Conservation (phyloP, 1,140 invertebrate species). For the Bombyx mandarina region DNA sequence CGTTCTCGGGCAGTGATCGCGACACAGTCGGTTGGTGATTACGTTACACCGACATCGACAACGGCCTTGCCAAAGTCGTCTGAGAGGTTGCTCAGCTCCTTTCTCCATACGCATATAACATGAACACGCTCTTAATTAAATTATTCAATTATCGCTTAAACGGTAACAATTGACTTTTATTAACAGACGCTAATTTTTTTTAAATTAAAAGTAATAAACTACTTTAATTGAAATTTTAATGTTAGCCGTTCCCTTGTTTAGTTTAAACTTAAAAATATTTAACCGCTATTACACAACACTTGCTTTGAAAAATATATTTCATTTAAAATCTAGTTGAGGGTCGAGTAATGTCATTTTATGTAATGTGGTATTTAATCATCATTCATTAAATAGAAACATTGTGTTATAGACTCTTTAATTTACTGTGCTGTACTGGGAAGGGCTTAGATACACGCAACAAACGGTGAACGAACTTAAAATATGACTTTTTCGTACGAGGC, state of each 20-base stretch:
- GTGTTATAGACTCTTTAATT: too few species aligned
- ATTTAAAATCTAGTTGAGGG: too few species aligned
- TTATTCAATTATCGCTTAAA: too few species aligned
- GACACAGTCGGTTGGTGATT: conserved; percentile 8
- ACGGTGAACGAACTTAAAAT: conserved; percentile 47
- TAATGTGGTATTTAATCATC: too few species aligned
- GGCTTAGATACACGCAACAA: conserved; percentile 17
- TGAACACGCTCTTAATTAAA: not conserved
- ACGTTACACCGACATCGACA: conserved; percentile 3
- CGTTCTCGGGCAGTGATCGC: not conserved
- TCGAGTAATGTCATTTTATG: too few species aligned
- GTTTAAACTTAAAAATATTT: too few species aligned
- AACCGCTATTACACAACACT: too few species aligned
- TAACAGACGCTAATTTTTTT: not conserved
- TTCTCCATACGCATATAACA: conserved; percentile 23
- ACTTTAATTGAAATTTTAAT: too few species aligned
- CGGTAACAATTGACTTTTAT: not conserved
- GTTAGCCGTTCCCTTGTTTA: too few species aligned
- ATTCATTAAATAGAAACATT: too few species aligned
- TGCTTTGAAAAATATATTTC: too few species aligned
- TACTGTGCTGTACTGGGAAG: too few species aligned
- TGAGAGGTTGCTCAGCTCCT: conserved; percentile 33
- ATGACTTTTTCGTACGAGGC: conserved; percentile 32
- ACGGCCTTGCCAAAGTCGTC: conserved; percentile 39
- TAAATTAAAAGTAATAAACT: not conserved